Base-by-base conservation (phyloP, 2,797 vertebrate genomes). In the Neoniphon sammara region DNA sequence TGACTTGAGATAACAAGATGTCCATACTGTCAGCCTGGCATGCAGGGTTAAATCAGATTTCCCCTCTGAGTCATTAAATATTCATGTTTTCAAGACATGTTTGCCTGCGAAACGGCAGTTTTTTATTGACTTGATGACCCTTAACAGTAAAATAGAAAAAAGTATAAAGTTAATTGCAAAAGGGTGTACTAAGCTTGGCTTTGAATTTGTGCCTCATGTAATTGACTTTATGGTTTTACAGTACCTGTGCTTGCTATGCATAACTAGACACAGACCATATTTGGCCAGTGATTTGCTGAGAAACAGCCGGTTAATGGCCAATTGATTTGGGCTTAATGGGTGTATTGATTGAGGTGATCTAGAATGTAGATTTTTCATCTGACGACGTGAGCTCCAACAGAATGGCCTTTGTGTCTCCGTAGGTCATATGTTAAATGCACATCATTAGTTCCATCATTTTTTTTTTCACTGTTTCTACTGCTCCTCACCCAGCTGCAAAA, bases 251-350 rank as follows among this genome's bases (percentile, higher is more conserved):
- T 66, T 74, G 63, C 66, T 71, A 60, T 60, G 46, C 73, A 70
- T 80, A 76, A 80, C 73, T 55, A 59, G 47, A 63, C 15, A 21
- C 73, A 78, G 57, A 60, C 64, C 11, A 73, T 82, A 80, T 78
- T 78, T 60, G 66, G 65, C 54, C 31, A 21, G 59, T 18, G 44
- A 66, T 88, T 87, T 82, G 79, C 78, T 78, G 82, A 86, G 86
- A 83, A 92, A 91, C 88, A 79, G 85, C 86, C 91, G 89, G 89
- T 92, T 93, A 92, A 94, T 93, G 83, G 88, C 80, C 86, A 90
- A 91, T 93, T 92, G 92, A 94, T 92, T 88, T 85, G 82, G 46
- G 68, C 85, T 85, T 93, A 92, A 93, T 93, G 88, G 86, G 87
- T 84, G 72, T 92, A 93, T 94, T 91, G 92, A 94, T 90, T 80